phyloP scores from a whole-genome alignment of 2,113 vertebrate genomes.

The Cinclus mexicanus region DNA sequence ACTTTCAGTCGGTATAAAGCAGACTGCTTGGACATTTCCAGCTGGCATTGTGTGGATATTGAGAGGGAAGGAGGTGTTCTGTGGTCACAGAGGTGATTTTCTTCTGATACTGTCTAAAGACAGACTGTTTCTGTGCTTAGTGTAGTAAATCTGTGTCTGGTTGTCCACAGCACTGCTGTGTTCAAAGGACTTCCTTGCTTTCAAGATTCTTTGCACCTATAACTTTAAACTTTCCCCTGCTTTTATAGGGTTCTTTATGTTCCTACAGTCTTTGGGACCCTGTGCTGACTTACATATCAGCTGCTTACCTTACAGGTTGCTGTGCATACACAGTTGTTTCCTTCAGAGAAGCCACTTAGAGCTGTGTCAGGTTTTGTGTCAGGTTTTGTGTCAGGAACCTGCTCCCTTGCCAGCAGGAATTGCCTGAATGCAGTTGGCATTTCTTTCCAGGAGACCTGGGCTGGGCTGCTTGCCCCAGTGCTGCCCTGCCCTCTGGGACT shows the following conservation, averaged over 20 bases:
- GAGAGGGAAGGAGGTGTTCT: not conserved
- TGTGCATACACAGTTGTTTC: not conserved
- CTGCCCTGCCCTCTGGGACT: not conserved
- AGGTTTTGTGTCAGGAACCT: not conserved
- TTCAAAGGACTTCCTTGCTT: not conserved
- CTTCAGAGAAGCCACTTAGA: not conserved
- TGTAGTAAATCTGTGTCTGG: not conserved
- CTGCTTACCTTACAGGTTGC: slow-evolving; percentile 8
- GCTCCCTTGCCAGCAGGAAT: not conserved
- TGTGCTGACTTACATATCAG: slow-evolving; percentile 1
- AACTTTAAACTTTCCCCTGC: not conserved
- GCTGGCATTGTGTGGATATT: not conserved
- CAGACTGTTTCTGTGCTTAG: not conserved
- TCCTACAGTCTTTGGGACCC: not conserved
- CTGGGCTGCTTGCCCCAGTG: not conserved
- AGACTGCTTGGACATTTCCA: not conserved
- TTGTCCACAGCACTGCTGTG: not conserved
- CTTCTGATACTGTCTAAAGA: not conserved
- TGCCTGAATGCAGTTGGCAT: not conserved
- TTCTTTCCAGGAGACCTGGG: not conserved
- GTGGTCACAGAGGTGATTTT: not conserved
- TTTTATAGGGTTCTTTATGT: not conserved
- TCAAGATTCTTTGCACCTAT: not conserved
- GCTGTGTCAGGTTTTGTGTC: not conserved
- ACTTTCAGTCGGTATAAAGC: accelerated